Conservation (phyloP, 2,797 vertebrate species). For the Microchirus variegatus region DNA sequence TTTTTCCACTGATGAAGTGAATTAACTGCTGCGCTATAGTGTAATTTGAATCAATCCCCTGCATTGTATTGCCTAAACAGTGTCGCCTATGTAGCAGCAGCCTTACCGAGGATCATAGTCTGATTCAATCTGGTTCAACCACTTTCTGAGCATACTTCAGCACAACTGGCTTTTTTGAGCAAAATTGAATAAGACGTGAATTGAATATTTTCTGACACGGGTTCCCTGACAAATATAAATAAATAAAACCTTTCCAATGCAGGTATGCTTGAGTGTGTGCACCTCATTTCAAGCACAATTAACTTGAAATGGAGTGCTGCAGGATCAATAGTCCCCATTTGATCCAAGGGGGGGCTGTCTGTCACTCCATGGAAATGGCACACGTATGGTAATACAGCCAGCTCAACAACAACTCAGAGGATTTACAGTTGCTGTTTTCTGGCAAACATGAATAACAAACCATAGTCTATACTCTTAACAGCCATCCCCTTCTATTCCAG, state of each 20-base stretch:
- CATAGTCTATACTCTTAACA: constrained; percentile 73
- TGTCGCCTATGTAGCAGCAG: constrained; percentile 26
- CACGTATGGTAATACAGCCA: constrained; percentile 86
- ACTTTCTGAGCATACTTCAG: constrained; percentile 66
- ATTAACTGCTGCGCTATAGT: constrained; percentile 44
- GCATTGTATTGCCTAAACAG: constrained; percentile 31
- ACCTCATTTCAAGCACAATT: constrained; percentile 92
- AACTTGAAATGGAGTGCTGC: constrained; percentile 90
- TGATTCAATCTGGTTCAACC: constrained; percentile 70
- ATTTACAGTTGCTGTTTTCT: constrained; percentile 83
- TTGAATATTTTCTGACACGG: constrained; percentile 80
- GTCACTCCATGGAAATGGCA: constrained; percentile 84
- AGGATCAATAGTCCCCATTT: constrained; percentile 89
- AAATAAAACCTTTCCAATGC: constrained; percentile 81
- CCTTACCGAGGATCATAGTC: constrained; percentile 56
- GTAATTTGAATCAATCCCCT: constrained; percentile 39
- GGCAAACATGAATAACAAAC: constrained; percentile 81
- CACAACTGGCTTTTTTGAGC: constrained; percentile 71
- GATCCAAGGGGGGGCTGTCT: constrained; percentile 79
- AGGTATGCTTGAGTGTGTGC: constrained; percentile 83
- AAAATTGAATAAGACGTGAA: constrained; percentile 80
- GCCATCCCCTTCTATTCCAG: constrained; percentile 77
- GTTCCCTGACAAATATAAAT: constrained; percentile 82
- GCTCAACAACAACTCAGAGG: constrained; percentile 84
- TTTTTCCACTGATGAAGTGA: constrained; percentile 45